Percentiles rank a stretch among this genome's conserved stretches.
These are phyloP conservation scores for Ectobius pallidus DNA, from an alignment of 2,888 invertebrate genomes.

Conservation along the genomic window DNA sequence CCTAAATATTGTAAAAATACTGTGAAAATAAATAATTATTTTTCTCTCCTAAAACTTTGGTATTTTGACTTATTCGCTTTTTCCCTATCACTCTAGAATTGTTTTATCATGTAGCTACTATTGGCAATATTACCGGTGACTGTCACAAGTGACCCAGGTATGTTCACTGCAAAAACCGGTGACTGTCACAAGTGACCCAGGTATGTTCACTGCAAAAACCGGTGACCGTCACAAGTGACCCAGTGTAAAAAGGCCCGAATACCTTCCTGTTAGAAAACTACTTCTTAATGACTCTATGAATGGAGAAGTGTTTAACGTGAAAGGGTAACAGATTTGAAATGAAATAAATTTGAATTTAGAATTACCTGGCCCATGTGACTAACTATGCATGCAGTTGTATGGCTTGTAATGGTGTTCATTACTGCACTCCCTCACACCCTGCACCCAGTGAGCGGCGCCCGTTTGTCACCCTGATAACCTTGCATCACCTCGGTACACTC, in stretches of 20 bases:
- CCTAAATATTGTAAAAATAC: no score
- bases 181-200: no score
- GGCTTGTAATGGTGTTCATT: slow-evolving; percentile 19
- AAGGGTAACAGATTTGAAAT: background rate
- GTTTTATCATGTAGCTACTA: no score
- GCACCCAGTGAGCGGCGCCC: background rate
- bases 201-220: no score
- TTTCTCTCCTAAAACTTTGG: no score
- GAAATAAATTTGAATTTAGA: background rate
- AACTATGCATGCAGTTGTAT: background rate
- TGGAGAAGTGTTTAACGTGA: no score
- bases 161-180: no score
- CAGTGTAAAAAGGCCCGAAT: no score
- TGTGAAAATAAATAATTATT: no score
- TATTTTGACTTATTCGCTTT: no score
- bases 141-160: background rate
- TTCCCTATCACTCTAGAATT: no score
- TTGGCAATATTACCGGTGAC: background rate
- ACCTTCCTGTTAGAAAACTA: background rate
- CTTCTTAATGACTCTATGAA: background rate
- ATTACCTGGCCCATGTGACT: background rate
- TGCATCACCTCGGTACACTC: slow-evolving; percentile 10
- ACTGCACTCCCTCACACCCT: background rate
- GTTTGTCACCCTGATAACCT: slow-evolving; percentile 21
- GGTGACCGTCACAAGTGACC: no score